Conservation (phyloP, 2,888 invertebrate genomes). For the Iphiclides podalirius region DNA sequence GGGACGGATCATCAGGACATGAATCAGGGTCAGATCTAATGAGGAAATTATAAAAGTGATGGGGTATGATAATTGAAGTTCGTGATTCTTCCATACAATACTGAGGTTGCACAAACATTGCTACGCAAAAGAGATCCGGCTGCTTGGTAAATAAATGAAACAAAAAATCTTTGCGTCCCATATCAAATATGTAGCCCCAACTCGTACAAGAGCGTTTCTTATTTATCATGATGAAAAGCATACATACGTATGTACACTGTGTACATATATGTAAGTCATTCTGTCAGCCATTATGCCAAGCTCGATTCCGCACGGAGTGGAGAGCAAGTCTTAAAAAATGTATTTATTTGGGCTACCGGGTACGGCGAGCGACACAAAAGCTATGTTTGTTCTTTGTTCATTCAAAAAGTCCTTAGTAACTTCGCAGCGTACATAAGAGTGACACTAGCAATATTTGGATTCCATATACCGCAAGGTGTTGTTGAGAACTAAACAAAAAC, state of each 20-base stretch:
- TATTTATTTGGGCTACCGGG: too few relatives aligned
- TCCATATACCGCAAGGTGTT: background rate
- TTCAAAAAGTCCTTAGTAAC: slow-evolving; percentile 9
- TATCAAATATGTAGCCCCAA: slow-evolving; percentile 7
- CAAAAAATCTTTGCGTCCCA: background rate
- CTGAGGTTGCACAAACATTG: background rate
- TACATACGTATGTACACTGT: background rate
- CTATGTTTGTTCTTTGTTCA: background rate
- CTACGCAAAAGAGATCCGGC: background rate
- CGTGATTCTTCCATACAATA: slow-evolving; percentile 4
- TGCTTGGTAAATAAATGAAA: slow-evolving; percentile 13
- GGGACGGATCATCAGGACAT: too few relatives aligned
- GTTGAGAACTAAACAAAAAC: too few relatives aligned
- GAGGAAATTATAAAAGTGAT: background rate
- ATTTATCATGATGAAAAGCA: slow-evolving; percentile 9
- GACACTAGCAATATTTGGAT: background rate
- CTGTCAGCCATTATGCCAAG: too few relatives aligned
- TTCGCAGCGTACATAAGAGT: background rate
- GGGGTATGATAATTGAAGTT: background rate
- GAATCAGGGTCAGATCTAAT: too few relatives aligned
- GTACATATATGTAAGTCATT: slow-evolving; percentile 1
- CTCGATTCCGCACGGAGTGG: background rate
- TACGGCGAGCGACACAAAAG: too few relatives aligned
- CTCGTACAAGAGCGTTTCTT: slow-evolving; percentile 2
- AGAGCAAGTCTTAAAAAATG: background rate